Percentiles rank a stretch among this genome's conserved stretches.
These are phyloP conservation scores for Mamestra configurata DNA, from an alignment of 1,140 invertebrate genomes.

Conservation along the genomic window DNA sequence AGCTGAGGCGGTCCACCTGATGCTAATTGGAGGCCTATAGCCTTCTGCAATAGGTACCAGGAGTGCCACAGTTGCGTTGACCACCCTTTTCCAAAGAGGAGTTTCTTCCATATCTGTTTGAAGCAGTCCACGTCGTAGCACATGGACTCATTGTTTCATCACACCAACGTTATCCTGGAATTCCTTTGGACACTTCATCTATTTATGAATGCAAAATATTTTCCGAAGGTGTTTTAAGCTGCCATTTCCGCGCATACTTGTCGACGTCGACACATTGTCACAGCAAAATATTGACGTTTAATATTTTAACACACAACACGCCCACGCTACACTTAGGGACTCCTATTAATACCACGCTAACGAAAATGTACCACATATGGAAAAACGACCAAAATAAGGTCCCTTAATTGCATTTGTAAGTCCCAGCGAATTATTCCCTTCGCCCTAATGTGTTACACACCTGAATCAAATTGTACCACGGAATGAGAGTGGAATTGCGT, in stretches of 20 bases:
- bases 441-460: background rate
- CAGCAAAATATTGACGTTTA: background rate
- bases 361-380: background rate
- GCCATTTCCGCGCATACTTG: background rate
- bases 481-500: background rate
- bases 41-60: too few relatives aligned
- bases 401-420: conserved; percentile 9
- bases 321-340: background rate
- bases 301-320: background rate
- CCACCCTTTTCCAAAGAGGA: too few relatives aligned
- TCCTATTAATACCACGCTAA: background rate
- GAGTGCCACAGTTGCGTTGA: too few relatives aligned
- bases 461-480: background rate
- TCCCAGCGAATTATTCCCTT: background rate
- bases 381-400: background rate
- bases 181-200: background rate
- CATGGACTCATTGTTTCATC: too few relatives aligned
- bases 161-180: background rate
- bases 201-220: background rate
- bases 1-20: too few relatives aligned
- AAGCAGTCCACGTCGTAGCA: too few relatives aligned
- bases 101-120: too few relatives aligned
- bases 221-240: background rate
- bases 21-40: too few relatives aligned
- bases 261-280: background rate